Base-by-base conservation (phyloP, 1,140 invertebrate genomes). In the Rhagoletis pomonella region DNA sequence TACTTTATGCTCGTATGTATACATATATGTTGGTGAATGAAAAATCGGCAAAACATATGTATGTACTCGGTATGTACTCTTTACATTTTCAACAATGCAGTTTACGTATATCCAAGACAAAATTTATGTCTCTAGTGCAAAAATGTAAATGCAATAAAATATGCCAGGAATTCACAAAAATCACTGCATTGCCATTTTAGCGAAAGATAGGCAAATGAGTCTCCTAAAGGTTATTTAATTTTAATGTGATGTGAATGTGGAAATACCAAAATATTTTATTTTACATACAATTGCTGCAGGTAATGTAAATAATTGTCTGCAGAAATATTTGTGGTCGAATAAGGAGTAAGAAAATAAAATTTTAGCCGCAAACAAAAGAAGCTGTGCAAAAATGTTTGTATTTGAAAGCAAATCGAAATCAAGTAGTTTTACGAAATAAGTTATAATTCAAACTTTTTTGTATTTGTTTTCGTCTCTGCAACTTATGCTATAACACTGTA, bases 291-390 rank as follows among this genome's bases (percentile, higher is more conserved):
- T 44, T 47, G 14, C n/a, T 55, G 73, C 47, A 81, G n/a, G 17
- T 81, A 81, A 81, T n/a, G 73, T 58, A n/a, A 58, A 58, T 81
- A 81, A 81, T 81, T 81, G 73, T 55, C 73, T 81, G 73, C 73
- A 81, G 14, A 81, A 81, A 81, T 81, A 58, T 42, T 58, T 81
- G 73, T 29, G 73, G 73, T 81, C 47, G 9, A 50, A 81, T 19
- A 12, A 6, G 19, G n/a, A 3, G 73, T 55, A 17, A 14, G 42
- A 12, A n/a, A 58, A 7, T 55, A 55, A 10, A 0, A 5, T 3
- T 12, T 9, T 55, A 3, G 50, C 50, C 29, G 29, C 29, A 29
- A 29, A 29, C 29, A 29, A 29, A 29, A 29, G 29, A 29, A 29
- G 29, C 29, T 29, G 29, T 29, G 29, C 0, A 29, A 29, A 29